A percentile compares a stretch with the other conserved stretches of the same genome.
phyloP scores from a whole-genome alignment of 92 coral and sea anemone species.

The Umimayanthus chanpuru region DNA sequence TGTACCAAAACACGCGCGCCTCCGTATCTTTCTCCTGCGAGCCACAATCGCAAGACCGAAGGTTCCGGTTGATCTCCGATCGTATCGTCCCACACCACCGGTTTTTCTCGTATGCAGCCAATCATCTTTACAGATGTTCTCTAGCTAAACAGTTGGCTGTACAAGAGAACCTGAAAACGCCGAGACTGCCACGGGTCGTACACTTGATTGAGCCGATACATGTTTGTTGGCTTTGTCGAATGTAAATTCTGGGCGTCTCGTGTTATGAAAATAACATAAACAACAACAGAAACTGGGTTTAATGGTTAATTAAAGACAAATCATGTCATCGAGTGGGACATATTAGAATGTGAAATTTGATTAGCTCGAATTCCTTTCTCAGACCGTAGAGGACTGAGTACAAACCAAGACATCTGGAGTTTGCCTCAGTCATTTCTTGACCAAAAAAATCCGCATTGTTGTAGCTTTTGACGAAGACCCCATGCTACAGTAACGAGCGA shows the following conservation, averaged over 20 bases:
- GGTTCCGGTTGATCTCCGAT: constrained; percentile 17
- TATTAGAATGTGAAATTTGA: constrained; percentile 80
- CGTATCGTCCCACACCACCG: not conserved
- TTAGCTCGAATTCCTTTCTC: constrained; percentile 53
- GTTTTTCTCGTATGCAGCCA: not conserved
- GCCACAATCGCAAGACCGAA: not conserved
- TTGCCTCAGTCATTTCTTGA: constrained; percentile 29
- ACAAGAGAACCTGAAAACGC: not conserved
- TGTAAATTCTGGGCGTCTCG: constrained; percentile 43
- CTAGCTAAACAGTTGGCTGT: not conserved
- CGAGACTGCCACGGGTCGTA: not conserved
- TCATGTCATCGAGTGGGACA: constrained; percentile 72
- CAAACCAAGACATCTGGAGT: constrained; percentile 38
- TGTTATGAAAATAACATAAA: constrained; percentile 45
- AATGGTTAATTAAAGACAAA: constrained; percentile 83
- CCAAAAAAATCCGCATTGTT: constrained; percentile 2
- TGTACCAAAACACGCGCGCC: not conserved
- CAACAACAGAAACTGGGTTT: constrained; percentile 62
- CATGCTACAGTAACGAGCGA: constrained; percentile 15
- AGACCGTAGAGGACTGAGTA: constrained; percentile 46
- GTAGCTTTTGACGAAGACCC: not conserved
- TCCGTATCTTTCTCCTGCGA: not conserved
- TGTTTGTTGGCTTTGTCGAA: constrained; percentile 33
- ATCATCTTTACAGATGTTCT: constrained; percentile 1
- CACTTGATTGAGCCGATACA: not conserved